phyloP scores from a whole-genome alignment of 2,797 vertebrate species.

The Scyliorhinus canicula region DNA sequence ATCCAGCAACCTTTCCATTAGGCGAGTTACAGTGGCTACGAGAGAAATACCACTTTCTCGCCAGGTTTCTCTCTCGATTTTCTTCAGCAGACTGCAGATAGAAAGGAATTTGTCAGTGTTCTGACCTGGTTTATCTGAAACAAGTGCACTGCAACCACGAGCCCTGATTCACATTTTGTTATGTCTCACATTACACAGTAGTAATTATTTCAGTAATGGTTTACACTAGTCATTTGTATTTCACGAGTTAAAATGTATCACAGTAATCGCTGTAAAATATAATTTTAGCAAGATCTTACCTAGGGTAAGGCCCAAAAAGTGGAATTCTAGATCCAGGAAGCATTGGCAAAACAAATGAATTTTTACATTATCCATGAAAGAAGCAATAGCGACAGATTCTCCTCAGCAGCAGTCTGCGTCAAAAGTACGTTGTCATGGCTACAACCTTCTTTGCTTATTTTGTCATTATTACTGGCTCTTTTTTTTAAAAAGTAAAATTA shows the following conservation, averaged over 20 bases:
- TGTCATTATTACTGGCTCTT: constrained; percentile 34
- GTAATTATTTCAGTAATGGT: constrained; percentile 13
- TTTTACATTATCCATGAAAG: constrained; percentile 71
- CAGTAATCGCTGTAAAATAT: constrained; percentile 55
- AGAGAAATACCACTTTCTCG: constrained; percentile 94
- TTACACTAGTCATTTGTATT: background rate
- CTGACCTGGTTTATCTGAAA: constrained; percentile 21
- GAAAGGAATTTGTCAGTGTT: constrained; percentile 14
- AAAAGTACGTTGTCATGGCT: constrained; percentile 37
- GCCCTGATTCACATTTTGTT: background rate
- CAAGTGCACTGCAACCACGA: background rate
- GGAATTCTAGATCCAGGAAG: constrained; percentile 99
- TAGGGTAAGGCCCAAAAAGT: constrained; percentile 99
- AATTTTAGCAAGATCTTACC: constrained; percentile 75
- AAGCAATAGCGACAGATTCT: constrained; percentile 39
- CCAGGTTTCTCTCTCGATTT: constrained; percentile 99
- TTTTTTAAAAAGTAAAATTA: constrained; percentile 38
- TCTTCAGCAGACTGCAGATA: constrained; percentile 81
- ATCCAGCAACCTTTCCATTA: constrained; percentile 95
- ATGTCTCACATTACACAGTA: constrained; percentile 33
- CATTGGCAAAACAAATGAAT: constrained; percentile 95
- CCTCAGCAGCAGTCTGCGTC: constrained; percentile 37
- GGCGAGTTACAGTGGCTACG: constrained; percentile 91
- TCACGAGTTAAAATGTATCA: constrained; percentile 27
- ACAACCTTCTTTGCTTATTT: constrained; percentile 38